Conservation (phyloP, 2,113 vertebrate genomes). For the Microcebus lehilahytsara region DNA sequence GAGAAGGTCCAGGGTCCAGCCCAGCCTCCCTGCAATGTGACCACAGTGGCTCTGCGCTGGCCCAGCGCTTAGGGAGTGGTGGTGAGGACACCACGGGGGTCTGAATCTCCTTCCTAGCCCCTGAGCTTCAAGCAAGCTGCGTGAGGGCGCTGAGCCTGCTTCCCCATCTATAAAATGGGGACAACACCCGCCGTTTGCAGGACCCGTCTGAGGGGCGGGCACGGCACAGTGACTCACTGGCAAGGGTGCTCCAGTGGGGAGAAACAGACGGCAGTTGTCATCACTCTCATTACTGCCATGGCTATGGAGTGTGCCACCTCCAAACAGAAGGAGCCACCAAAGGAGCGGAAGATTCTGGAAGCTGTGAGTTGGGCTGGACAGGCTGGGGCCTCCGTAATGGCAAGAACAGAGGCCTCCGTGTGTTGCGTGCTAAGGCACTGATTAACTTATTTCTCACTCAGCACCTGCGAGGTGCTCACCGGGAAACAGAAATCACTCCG, state of each 20-base stretch:
- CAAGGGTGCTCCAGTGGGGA: fast-evolving
- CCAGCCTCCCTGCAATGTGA: neutral
- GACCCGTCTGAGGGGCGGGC: neutral
- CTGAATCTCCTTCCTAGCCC: neutral
- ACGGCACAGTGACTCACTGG: neutral
- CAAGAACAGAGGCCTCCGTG: neutral
- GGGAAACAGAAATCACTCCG: neutral
- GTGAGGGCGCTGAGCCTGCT: neutral
- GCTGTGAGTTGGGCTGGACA: neutral
- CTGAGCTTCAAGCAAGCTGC: neutral
- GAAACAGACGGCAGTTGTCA: neutral
- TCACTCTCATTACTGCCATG: neutral
- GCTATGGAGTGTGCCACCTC: too few relatives aligned
- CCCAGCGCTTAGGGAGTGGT: neutral
- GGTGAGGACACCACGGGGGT: neutral
- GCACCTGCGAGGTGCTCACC: neutral
- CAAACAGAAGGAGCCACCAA: neutral
- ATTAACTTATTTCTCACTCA: neutral
- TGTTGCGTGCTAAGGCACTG: fast-evolving
- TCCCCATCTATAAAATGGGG: neutral
- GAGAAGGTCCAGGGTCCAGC: neutral
- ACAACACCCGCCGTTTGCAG: fast-evolving
- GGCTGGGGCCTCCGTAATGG: neutral
- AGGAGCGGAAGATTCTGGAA: neutral
- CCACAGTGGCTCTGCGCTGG: fast-evolving